Evolutionary conservation across 2,888 invertebrate genomes (phyloP), one percentile per base, ranked within the genome.

Genomic region (Octonoba sinensis): DNA sequence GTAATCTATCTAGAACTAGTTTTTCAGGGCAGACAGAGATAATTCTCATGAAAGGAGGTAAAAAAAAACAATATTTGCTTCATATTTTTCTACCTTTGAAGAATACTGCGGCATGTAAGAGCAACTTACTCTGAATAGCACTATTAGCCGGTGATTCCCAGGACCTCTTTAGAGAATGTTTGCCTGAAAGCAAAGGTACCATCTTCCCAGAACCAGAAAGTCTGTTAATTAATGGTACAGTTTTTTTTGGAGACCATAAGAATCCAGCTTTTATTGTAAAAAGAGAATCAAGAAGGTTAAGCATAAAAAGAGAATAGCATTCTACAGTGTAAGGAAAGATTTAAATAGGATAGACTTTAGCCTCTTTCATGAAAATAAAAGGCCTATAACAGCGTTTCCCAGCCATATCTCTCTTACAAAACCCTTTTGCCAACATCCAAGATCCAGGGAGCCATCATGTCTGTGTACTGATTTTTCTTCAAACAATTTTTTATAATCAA

Each of bases 181-280:
- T 69, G 60, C 75, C 60, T 59, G 67, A 51, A 36, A 36, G 36
- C 36, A 8, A 36, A n/a, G n/a, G n/a, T n/a, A n/a, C n/a, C n/a
- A n/a, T n/a, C 3, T 36, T 36, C 36, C 36, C 36, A 36, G 36
- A 36, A 36, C 79, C 79, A 69, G 54, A 60, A 51, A 62, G 49
- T 54, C 67, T 69, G 47, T 46, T 69, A 62, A 69, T 62, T 49
- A 47, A 18, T 44, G 51, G 59, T 20, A 60, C 71, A 36, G 36
- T 20, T 73, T 69, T 72, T 73, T 79, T 73, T 18, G 69, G 73
- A 22, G 71, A 69, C 73, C 79, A 79, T 12, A 54, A 60, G 20
- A 73, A 60, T 67, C 73, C 73, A 73, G 67, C 79, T 79, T 79
- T 60, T 59, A 44, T 13, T n/a, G 66, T 79, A 62, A n/a, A 69